These are phyloP conservation scores for Hydrolagus affinis DNA, from an alignment of 2,113 vertebrate genomes.

Conservation along the genomic window DNA sequence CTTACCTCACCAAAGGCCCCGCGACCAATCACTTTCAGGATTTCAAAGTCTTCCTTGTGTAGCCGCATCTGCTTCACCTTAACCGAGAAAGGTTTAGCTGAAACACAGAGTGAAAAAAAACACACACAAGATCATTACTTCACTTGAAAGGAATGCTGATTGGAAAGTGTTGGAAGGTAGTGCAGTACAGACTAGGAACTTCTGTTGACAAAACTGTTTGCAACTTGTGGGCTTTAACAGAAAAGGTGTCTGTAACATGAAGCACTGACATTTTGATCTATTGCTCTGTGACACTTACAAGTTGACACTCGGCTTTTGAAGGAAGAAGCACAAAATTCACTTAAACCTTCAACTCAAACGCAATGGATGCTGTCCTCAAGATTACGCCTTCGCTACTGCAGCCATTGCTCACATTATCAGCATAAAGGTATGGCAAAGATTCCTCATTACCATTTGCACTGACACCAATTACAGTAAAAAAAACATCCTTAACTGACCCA, in stretches of 20 bases:
- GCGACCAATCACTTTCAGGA: constrained; percentile 95
- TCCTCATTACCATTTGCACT: too few species aligned
- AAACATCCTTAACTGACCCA: too few species aligned
- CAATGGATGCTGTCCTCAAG: background rate
- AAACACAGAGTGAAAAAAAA: constrained; percentile 45
- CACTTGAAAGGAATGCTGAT: constrained; percentile 13
- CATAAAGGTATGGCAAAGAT: background rate
- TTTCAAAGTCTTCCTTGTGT: constrained; percentile 98
- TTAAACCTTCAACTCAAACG: background rate
- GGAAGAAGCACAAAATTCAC: background rate
- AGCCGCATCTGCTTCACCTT: constrained; percentile 97
- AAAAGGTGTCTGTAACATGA: background rate
- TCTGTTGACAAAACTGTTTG: background rate
- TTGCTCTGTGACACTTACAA: background rate
- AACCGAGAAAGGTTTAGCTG: constrained; percentile 92
- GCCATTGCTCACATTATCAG: background rate
- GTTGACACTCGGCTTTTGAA: background rate
- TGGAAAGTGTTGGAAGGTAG: background rate
- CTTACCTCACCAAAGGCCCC: constrained; percentile 97
- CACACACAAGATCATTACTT: constrained; percentile 37
- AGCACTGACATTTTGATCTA: background rate
- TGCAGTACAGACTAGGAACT: background rate
- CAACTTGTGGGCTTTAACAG: background rate
- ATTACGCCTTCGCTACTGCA: background rate
- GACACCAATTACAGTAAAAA: too few species aligned